Conservation (phyloP, 2,113 vertebrate species). For the Epinephelus moara region DNA sequence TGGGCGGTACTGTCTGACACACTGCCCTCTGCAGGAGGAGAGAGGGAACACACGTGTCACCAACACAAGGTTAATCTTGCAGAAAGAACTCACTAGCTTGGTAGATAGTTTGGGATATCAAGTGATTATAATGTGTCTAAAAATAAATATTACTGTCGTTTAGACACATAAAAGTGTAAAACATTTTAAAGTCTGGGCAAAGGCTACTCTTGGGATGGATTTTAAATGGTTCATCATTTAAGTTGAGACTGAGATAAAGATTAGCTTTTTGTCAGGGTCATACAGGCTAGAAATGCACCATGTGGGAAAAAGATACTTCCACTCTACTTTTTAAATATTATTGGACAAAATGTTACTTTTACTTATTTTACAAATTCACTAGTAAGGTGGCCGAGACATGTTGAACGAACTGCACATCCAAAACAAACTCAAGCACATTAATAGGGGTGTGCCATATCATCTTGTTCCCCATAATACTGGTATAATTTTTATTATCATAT, state of each 20-base stretch:
- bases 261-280: neutral
- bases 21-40: conserved; percentile 83
- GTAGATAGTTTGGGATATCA: neutral
- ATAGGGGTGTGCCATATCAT: too few relatives aligned
- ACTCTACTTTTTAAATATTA: neutral
- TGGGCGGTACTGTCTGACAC: conserved; percentile 86
- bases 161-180: neutral
- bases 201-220: neutral
- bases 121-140: neutral
- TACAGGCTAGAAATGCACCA: neutral
- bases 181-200: neutral
- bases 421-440: too few relatives aligned
- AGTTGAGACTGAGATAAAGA: neutral
- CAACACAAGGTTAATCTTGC: neutral
- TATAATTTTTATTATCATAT: too few relatives aligned
- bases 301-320: neutral
- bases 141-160: neutral
- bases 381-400: too few relatives aligned
- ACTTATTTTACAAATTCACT: too few relatives aligned
- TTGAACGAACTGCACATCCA: too few relatives aligned
- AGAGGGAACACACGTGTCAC: conserved; percentile 38
- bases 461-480: too few relatives aligned
- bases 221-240: neutral
- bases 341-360: neutral
- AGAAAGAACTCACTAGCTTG: too few relatives aligned